Conservation (phyloP, 2,113 vertebrate genomes). For the Numenius arquata region DNA sequence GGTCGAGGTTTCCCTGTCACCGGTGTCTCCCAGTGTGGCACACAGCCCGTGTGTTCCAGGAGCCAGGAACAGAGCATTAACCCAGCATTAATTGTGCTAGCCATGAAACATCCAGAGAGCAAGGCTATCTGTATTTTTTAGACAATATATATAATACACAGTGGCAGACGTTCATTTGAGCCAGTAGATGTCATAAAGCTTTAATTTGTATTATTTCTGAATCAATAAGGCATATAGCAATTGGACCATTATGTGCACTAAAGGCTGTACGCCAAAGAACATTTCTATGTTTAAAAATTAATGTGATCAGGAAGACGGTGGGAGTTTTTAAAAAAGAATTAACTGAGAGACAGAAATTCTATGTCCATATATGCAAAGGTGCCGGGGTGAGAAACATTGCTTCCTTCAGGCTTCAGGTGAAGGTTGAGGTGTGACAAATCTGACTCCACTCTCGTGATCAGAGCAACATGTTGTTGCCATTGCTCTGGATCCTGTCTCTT, state of each 20-base stretch:
- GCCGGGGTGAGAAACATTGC: neutral
- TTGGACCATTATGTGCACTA: neutral
- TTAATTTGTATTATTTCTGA: neutral
- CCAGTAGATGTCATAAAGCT: neutral
- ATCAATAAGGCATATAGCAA: neutral
- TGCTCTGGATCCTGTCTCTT: neutral
- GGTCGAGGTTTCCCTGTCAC: rapidly evolving
- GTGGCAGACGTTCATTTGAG: neutral
- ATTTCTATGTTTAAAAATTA: neutral
- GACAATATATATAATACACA: neutral
- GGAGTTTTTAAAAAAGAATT: neutral
- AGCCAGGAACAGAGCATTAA: neutral
- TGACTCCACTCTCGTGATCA: neutral
- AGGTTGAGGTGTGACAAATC: neutral
- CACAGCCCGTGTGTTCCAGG: rapidly evolving
- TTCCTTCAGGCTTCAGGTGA: neutral
- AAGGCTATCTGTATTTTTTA: neutral
- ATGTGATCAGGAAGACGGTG: neutral
- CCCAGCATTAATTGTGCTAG: neutral
- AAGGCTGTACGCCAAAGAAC: neutral
- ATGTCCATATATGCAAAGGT: neutral
- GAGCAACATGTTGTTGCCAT: neutral
- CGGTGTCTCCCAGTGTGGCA: neutral
- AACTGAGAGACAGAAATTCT: neutral
- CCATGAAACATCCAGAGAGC: neutral